Evolutionary conservation across 2,888 invertebrate genomes (phyloP).

Genomic region (Rhagonycha fulva): DNA sequence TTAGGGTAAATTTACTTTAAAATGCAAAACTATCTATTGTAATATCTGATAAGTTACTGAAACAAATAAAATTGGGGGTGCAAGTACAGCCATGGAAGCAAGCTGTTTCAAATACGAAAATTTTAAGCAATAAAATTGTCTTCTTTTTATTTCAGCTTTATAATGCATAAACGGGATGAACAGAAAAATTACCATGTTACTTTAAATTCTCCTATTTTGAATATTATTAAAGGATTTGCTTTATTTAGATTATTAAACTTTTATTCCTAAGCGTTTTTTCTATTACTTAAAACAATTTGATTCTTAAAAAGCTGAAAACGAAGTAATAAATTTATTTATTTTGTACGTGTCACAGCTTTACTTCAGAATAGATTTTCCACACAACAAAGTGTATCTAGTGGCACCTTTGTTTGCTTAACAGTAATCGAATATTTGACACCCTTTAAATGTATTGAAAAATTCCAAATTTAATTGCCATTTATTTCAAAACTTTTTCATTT

Average conservation of each 20-base stretch:
- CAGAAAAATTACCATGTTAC: not conserved
- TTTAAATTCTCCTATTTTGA: not conserved
- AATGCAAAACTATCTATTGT: not conserved
- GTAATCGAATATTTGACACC: not conserved
- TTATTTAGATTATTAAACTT: not conserved
- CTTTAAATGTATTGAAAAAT: not conserved
- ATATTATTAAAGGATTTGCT: not conserved
- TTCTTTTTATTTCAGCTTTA: not conserved
- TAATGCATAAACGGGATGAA: not conserved
- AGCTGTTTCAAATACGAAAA: not conserved
- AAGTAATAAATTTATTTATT: not conserved
- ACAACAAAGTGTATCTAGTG: not conserved
- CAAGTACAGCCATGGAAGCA: not conserved
- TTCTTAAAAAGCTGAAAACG: not conserved
- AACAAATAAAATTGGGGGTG: not conserved
- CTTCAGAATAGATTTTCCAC: not conserved
- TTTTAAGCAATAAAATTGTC: not conserved
- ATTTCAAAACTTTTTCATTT: not conserved
- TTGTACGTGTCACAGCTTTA: not conserved
- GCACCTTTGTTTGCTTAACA: constrained; percentile 1
- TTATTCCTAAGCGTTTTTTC: not conserved
- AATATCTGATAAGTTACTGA: not conserved
- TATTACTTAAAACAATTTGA: not conserved
- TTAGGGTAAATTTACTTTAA: not conserved
- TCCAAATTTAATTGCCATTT: not conserved